These are phyloP conservation scores for Phrixothrix hirtus DNA, from an alignment of 2,888 invertebrate genomes.

Conservation along the genomic window DNA sequence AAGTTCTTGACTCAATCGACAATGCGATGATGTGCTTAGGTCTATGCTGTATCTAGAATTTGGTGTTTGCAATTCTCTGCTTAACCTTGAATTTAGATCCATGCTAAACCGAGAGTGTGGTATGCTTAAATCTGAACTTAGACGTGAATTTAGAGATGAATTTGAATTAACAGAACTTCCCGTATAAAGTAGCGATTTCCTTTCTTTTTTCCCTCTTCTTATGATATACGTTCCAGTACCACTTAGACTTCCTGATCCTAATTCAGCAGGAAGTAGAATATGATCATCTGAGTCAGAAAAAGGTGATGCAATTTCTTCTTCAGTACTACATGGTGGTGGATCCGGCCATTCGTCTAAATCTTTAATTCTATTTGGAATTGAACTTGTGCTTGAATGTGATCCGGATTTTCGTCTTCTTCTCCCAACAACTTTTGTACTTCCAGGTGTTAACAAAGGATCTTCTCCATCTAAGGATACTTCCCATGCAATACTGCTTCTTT, in stretches of 20 bases:
- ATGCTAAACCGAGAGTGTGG: constrained; percentile 64
- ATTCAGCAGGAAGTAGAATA: constrained; percentile 46
- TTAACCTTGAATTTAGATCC: constrained; percentile 60
- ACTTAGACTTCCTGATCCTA: constrained; percentile 58
- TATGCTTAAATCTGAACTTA: constrained; percentile 66
- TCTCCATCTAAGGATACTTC: constrained; percentile 79
- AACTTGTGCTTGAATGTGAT: constrained; percentile 71
- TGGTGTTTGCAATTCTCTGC: constrained; percentile 64
- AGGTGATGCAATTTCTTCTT: constrained; percentile 70
- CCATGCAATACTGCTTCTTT: constrained; percentile 84
- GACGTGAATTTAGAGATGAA: constrained; percentile 64
- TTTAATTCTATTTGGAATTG: constrained; percentile 68
- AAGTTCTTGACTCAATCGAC: constrained; percentile 60
- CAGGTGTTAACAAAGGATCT: constrained; percentile 71
- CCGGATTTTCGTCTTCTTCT: constrained; percentile 46
- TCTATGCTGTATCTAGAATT: constrained; percentile 72
- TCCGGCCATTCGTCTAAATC: constrained; percentile 79
- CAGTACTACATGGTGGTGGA: constrained; percentile 68
- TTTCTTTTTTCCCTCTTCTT: constrained; percentile 70
- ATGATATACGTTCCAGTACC: constrained; percentile 80
- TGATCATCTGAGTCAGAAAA: constrained; percentile 65
- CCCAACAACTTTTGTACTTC: constrained; percentile 52
- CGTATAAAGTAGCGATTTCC: constrained; percentile 67
- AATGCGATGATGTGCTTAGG: constrained; percentile 66
- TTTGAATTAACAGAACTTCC: constrained; percentile 60